phyloP scores from a whole-genome alignment of 2,797 vertebrate genomes.

The Menidia menidia region DNA sequence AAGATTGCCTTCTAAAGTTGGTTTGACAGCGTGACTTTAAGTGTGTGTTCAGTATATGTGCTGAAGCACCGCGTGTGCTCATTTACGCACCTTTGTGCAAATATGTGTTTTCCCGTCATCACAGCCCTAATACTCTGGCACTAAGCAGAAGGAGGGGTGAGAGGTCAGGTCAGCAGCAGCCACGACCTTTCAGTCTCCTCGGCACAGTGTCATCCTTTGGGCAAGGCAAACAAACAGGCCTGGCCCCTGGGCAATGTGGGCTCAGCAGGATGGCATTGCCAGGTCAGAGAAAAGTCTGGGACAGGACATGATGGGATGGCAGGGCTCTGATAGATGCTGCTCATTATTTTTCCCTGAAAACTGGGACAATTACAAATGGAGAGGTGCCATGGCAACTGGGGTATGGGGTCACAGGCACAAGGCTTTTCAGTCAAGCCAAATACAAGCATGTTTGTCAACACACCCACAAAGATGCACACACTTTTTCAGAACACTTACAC shows the following conservation, averaged over 20 bases:
- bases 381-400: constrained; percentile 61
- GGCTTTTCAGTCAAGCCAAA: constrained; percentile 54
- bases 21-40: constrained; percentile 4
- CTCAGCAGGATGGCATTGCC: constrained; percentile 75
- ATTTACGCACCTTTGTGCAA: constrained; percentile 52
- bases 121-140: constrained; percentile 68
- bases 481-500: neutral
- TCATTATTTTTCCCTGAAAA: constrained; percentile 77
- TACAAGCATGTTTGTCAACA: constrained; percentile 54
- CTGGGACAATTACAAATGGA: constrained; percentile 74
- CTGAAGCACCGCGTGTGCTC: constrained; percentile 28
- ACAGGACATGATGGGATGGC: constrained; percentile 70
- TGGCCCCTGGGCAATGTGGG: constrained; percentile 68
- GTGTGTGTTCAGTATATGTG: constrained; percentile 16
- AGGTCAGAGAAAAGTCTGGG: constrained; percentile 70
- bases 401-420: constrained; percentile 61
- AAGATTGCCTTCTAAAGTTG: constrained; percentile 30
- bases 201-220: constrained; percentile 76
- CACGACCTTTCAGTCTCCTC: constrained; percentile 75
- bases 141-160: constrained; percentile 77
- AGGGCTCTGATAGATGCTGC: constrained; percentile 74
- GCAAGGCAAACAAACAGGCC: constrained; percentile 80
- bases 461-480: constrained; percentile 25
- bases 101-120: constrained; percentile 66
- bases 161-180: constrained; percentile 76